Conservation (phyloP, 1,140 invertebrate species). For the Lepidurus couesii region DNA sequence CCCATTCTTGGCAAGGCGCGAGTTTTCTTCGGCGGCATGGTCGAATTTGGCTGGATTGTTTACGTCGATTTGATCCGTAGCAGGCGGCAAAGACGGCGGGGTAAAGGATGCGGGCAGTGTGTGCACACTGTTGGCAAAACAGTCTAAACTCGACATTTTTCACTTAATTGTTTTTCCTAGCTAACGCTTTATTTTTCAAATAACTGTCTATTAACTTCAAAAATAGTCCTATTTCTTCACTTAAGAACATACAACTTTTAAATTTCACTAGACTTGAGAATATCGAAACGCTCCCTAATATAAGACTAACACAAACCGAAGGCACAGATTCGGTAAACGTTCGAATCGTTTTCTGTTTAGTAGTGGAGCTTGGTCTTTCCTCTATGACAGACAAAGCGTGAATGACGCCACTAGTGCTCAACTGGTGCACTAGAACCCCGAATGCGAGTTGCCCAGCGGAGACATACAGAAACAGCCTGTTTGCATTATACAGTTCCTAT, state of each 20-base stretch:
- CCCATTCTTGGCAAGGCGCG: neutral
- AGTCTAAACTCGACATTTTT: conserved; percentile 5
- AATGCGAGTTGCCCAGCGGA: neutral
- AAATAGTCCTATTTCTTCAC: too few relatives aligned
- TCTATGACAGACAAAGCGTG: neutral
- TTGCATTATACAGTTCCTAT: neutral
- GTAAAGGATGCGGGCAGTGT: neutral
- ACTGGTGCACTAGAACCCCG: neutral
- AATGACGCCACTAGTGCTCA: conserved; percentile 11
- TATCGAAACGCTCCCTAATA: too few relatives aligned
- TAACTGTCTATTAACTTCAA: too few relatives aligned
- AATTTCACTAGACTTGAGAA: too few relatives aligned
- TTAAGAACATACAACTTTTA: too few relatives aligned
- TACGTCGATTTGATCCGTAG: neutral
- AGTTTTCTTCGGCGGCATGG: conserved; percentile 9
- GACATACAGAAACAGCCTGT: neutral
- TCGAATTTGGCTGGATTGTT: conserved; percentile 2
- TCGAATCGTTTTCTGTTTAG: neutral
- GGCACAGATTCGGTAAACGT: neutral
- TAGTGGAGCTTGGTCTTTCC: neutral
- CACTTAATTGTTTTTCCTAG: too few relatives aligned
- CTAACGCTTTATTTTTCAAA: too few relatives aligned
- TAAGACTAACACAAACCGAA: too few relatives aligned
- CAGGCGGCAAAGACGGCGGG: conserved; percentile 8
- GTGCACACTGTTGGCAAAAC: conserved; percentile 10